Conservation (phyloP, 2,888 invertebrate species). For the Drosophila prolongata region DNA sequence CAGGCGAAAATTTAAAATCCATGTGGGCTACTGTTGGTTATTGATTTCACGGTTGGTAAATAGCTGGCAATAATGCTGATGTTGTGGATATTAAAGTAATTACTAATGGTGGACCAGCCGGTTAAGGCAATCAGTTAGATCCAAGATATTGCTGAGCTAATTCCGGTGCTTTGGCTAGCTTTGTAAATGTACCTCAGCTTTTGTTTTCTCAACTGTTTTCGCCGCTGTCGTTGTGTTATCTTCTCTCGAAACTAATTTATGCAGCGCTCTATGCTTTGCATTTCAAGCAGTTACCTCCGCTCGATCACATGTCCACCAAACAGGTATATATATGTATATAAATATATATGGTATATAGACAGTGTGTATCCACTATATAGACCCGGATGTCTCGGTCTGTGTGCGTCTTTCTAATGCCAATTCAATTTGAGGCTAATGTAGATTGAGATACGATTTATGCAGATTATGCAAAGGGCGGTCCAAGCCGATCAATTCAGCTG, state of each 20-base stretch:
- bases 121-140: constrained; percentile 4
- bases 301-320: constrained; percentile 46
- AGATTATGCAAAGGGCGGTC: constrained; percentile 45
- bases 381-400: constrained; percentile 41
- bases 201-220: constrained; percentile 33
- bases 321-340: constrained; percentile 38
- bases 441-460: constrained; percentile 43
- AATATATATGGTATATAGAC: constrained; percentile 1
- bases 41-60: constrained; percentile 14
- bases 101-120: constrained; percentile 17
- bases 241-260: constrained; percentile 53
- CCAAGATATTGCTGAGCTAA: background rate
- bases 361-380: constrained; percentile 12
- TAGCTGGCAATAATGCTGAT: constrained; percentile 22
- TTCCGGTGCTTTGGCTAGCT: background rate
- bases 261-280: constrained; percentile 55
- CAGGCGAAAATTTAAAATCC: constrained; percentile 8
- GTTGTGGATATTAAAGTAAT: constrained; percentile 17
- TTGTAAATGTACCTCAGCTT: constrained; percentile 13
- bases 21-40: constrained; percentile 22
- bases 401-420: constrained; percentile 30
- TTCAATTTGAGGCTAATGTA: constrained; percentile 39
- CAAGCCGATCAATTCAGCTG: constrained; percentile 18
- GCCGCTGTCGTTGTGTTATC: constrained; percentile 28
- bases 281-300: constrained; percentile 57